A percentile compares a stretch with the other conserved stretches of the same genome.
Conservation (phyloP, 2,113 vertebrate species). For the Cacatua alba region DNA sequence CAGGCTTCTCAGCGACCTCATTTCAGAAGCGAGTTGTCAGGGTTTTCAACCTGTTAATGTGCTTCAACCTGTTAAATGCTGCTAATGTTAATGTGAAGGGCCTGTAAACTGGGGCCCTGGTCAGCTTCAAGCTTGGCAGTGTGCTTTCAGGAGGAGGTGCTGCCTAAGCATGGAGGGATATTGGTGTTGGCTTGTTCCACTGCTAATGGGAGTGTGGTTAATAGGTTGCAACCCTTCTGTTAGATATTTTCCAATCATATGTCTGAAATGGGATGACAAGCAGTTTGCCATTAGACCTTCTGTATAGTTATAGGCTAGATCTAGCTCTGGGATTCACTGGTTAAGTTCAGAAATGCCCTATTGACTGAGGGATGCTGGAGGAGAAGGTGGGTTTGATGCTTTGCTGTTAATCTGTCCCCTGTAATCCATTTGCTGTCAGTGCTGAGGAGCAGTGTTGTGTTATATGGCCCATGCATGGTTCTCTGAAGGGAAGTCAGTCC, state of each 20-base stretch:
- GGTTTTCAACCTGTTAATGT: conserved; percentile 33
- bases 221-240: neutral
- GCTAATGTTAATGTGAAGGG: neutral
- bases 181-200: neutral
- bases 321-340: neutral
- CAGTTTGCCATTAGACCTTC: neutral
- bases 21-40: conserved; percentile 20
- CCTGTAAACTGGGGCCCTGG: neutral
- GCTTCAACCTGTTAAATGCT: neutral
- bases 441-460: neutral
- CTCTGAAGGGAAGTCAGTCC: neutral
- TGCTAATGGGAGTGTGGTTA: neutral
- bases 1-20: conserved; percentile 9
- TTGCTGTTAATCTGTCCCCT: neutral
- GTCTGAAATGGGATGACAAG: neutral
- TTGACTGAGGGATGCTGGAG: neutral
- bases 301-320: neutral
- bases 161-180: neutral
- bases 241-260: neutral
- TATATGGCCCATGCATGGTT: neutral
- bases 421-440: neutral
- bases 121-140: neutral
- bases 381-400: neutral
- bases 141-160: neutral
- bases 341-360: neutral